Evolutionary conservation across 2,797 vertebrate species (phyloP), one percentile per base, ranked within the genome.

Genomic region (Eospalax fontanierii): DNA sequence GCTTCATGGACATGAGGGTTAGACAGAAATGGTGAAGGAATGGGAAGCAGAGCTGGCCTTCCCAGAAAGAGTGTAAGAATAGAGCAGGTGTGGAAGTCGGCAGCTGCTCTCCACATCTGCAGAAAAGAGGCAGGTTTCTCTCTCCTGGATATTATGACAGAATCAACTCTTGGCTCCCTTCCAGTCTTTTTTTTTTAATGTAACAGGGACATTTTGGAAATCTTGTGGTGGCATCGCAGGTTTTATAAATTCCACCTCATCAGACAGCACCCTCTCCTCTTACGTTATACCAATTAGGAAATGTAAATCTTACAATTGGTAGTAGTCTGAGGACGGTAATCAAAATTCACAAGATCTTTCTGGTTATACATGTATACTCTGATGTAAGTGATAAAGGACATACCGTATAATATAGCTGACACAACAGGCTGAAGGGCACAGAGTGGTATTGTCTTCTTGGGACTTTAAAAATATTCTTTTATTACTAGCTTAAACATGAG

Each of bases 401-500:
- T 33, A 54, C 43, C n/a, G 10, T 66, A 19, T 54, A 35, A 78
- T 38, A 24, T 26, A 68, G 33, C 26, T 91, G 74, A 74, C 26
- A 74, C 21, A 76, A 68, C 50, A 93, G n/a, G 35, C 40, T 70
- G 78, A 95, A 93, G 57, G 63, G 59, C 28, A 89, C 74, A 80
- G 61, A 57, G 38, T 83, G 4, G 5, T 70, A 63, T 68, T 84
- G 70, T 4, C 73, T 28, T 76, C 73, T 65, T 68, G 6, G 30
- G 65, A 84, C 15, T 81, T 84, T 63, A 94, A 93, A 93, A 90
- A 30, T 61, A 54, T 19, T 81, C 15, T 94, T 66, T 92, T 80
- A 71, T 63, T 46, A 38, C 22, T 65, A 59, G 40, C 76, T 86
- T 92, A 71, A 63, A 61, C 90, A 26, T 89, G 30, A 91, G 28